Conservation (phyloP, 2,113 vertebrate species). For the Sander vitreus region DNA sequence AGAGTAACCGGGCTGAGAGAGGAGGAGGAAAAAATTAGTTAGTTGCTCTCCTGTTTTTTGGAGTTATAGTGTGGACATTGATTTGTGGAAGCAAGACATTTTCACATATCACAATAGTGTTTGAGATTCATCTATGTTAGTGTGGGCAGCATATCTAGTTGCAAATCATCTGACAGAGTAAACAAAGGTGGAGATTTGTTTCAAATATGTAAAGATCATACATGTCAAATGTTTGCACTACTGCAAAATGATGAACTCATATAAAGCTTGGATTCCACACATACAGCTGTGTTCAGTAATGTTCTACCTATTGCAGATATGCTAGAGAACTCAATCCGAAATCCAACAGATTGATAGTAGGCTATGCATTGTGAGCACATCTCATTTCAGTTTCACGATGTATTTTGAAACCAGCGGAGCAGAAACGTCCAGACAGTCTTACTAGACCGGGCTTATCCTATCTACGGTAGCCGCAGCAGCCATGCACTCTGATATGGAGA, state of each 20-base stretch:
- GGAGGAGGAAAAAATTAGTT: background rate
- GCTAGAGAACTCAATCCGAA: conserved; percentile 26
- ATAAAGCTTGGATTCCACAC: background rate
- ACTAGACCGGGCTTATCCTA: conserved; percentile 44
- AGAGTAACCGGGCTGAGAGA: background rate
- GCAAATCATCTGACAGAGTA: background rate
- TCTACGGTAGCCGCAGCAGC: conserved; percentile 23
- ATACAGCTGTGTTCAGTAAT: background rate
- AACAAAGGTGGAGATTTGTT: background rate
- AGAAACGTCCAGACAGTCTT: conserved; percentile 38
- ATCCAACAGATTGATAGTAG: conserved; percentile 13
- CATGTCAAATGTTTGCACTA: background rate
- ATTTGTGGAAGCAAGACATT: background rate
- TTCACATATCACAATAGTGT: background rate
- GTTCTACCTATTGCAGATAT: background rate
- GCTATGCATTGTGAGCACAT: conserved; percentile 27
- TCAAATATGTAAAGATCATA: background rate
- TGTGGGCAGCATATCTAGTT: background rate
- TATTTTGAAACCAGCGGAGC: conserved; percentile 34
- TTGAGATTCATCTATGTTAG: background rate
- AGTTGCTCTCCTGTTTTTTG: background rate
- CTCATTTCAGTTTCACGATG: conserved; percentile 35
- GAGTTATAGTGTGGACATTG: no score
- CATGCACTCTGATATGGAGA: conserved; percentile 13
- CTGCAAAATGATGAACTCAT: background rate